Base-by-base conservation (phyloP, 1,140 invertebrate species). In the Panagrolaimus sp. region DNA sequence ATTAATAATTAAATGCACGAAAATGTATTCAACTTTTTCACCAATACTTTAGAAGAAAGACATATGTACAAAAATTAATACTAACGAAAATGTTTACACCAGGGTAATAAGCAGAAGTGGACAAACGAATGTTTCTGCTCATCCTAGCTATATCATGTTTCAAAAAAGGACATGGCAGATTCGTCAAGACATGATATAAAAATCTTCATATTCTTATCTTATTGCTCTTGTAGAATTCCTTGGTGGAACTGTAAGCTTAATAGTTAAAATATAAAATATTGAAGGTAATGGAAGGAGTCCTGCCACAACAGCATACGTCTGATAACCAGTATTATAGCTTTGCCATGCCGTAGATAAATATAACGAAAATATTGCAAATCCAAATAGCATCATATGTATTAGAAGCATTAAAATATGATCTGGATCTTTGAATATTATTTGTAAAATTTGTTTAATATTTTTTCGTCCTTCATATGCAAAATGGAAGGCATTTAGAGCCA, bases 251-350 rank as follows among this genome's bases (percentile, higher is more conserved):
- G 73, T 74, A 38, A 74, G 43, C 11, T 75, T 69, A 31, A 74
- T 63, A 7, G 74, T 74, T 16, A 74, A 25, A 42, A 76, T 65
- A 63, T 72, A 77, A 42, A 77, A 76, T 14, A 74, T 25, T 0
- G 57, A 45, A 11, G 73, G 73, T 14, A 64, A 23, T 13, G 73
- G 73, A 20, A 74, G 62, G n/a, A 62, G 38, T 0, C 51, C 51
- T 20, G 68, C 20, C 43, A 63, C 62, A 11, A 57, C 16, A 16
- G 13, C 16, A 43, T 11, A 9, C 5, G 31, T 44, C 27, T 43
- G 16, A n/a, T 45, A 38, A 4, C 31, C 31, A 38, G 7, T 38
- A 38, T 38, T 38, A 38, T 38, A 38, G 7, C 31, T 38, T 20
- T 46, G 27, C 1, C 70, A 25, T 62, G 68, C 20, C 43, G 68